Evolutionary conservation across 2,888 invertebrate species (phyloP).

Genomic region (Leptinotarsa rubiginosa): DNA sequence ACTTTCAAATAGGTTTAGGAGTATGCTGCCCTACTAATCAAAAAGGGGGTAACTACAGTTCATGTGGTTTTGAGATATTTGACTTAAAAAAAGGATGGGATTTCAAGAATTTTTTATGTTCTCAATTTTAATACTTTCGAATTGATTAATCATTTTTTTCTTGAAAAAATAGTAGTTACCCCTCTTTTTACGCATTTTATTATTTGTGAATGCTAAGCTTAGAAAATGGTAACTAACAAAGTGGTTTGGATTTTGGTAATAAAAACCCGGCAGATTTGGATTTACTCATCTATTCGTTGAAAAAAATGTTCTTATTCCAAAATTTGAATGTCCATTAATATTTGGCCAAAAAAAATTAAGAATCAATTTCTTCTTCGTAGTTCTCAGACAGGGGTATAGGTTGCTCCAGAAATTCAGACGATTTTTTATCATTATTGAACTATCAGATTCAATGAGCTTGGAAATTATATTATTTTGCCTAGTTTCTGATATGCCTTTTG

Average conservation of each 20-base stretch:
- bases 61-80: conserved; percentile 3
- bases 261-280: neutral
- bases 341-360: neutral
- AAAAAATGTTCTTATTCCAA: neutral
- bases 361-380: neutral
- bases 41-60: conserved; percentile 2
- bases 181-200: no score
- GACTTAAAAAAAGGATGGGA: conserved; percentile 10
- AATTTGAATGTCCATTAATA: neutral
- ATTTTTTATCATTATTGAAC: conserved; percentile 3
- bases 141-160: no score
- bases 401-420: neutral
- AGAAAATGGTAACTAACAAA: no score
- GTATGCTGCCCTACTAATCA: neutral
- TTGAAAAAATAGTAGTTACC: no score
- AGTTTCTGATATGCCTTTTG: conserved; percentile 3
- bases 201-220: no score
- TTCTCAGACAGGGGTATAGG: neutral
- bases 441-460: conserved; percentile 10
- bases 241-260: neutral
- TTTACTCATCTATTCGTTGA: neutral
- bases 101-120: neutral
- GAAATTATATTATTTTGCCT: conserved; percentile 3
- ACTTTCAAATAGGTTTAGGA: no score
- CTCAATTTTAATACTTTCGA: no score